These are phyloP conservation scores for Chouioia cunea DNA, from an alignment of 2,888 invertebrate genomes.

Conservation along the genomic window DNA sequence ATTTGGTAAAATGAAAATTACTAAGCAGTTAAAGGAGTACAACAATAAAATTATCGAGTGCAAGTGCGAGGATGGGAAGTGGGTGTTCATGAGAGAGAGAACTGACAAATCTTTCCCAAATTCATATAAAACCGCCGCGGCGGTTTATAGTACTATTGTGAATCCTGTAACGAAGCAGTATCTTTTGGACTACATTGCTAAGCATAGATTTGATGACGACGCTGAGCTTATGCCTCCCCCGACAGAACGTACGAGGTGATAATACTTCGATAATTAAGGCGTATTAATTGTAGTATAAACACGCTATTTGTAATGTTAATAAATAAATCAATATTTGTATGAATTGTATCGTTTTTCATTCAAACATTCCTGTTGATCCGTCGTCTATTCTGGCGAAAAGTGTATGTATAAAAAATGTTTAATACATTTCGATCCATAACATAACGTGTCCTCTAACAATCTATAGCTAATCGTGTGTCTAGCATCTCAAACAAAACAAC, in stretches of 20 bases:
- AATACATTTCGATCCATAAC: too few relatives aligned
- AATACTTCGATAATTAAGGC: conserved; percentile 19
- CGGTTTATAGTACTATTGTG: conserved; percentile 85
- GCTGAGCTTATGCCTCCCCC: conserved; percentile 81
- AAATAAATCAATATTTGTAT: conserved; percentile 44
- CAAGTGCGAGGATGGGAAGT: conserved; percentile 81
- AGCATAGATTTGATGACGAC: conserved; percentile 76
- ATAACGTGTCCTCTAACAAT: too few relatives aligned
- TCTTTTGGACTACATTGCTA: conserved; percentile 81
- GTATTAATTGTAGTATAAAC: conserved; percentile 21
- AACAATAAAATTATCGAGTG: conserved; percentile 98
- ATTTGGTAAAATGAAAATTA: conserved; percentile 81
- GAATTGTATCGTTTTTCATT: conserved; percentile 8
- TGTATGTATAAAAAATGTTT: too few relatives aligned
- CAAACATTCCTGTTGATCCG: background rate
- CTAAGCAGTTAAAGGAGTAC: conserved; percentile 81
- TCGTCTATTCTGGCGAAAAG: too few relatives aligned
- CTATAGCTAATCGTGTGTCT: too few relatives aligned
- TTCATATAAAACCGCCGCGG: conserved; percentile 86
- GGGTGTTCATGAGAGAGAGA: conserved; percentile 95
- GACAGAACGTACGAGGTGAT: conserved; percentile 70
- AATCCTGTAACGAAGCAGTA: conserved; percentile 88
- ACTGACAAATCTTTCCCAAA: conserved; percentile 98
- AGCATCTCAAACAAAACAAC: too few relatives aligned
- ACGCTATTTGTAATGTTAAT: conserved; percentile 34